Evolutionary conservation across 2,888 invertebrate species (phyloP), one percentile per base, ranked within the genome.

Genomic region (Hyposoter didymator): DNA sequence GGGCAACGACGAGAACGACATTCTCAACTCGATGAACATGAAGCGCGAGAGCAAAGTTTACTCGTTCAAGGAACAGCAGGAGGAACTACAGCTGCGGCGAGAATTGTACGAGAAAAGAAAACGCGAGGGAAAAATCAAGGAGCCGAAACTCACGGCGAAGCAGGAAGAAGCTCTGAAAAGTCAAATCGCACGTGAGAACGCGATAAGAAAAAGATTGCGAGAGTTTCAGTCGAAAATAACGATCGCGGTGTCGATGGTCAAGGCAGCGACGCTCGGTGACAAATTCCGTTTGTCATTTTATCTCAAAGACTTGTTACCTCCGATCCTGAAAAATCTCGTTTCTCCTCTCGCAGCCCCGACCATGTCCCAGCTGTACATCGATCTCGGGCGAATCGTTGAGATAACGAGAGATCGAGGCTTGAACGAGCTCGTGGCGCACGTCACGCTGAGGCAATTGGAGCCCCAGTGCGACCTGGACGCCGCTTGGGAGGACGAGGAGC

Each of bases 1-100:
- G 22, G 96, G 94, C n/a, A 94, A 94, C 84, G 94, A 95, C 82
- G 95, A 94, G 78, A 94, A 94, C 82, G 94, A 94, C 73, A 93
- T 94, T 74, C 89, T 94, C 19, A 94, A 94, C 85, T 94, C 94
- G 72, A 96, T 96, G 95, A 99, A 99, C 90, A 95, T 99, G 93
- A 98, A 98, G 94, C 95, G 99, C 19, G 99, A 99, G 93, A 99
- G 98, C 94, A 99, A 99, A 94, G 98, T 97, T 1, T 99, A 99
- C 94, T 98, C 98, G 86, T 99, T 98, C 94, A 98, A 98, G 92
- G 99, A 99, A 86, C 99, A 99, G 93, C 95, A 98, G 91, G 99
- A 99, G 91, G 99, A 99, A 93, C 94, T 98, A 88, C 98, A 99
- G 92, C 94, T 99, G 78, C 95, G 98, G n/a, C 96, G 98, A 85